These are phyloP conservation scores for Heterohyrax brucei DNA, from an alignment of 2,797 vertebrate genomes.

Conservation along the genomic window DNA sequence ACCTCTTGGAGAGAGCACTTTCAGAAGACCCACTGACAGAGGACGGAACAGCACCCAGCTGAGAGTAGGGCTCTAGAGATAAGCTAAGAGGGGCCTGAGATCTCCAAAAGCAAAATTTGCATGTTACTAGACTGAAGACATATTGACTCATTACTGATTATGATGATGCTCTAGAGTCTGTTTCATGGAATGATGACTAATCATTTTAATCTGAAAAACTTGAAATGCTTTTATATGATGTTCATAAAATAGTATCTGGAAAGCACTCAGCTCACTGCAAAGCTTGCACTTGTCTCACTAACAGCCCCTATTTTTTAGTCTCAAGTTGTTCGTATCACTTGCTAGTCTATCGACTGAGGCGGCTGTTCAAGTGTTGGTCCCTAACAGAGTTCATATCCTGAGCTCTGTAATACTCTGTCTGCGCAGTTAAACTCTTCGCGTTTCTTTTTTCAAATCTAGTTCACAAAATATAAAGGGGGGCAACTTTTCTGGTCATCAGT, in stretches of 20 bases:
- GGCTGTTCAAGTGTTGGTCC: background rate
- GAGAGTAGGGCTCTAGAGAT: background rate
- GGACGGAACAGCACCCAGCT: background rate
- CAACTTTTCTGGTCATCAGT: background rate
- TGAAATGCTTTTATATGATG: background rate
- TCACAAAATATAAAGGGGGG: background rate
- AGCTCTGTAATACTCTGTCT: background rate
- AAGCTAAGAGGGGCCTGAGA: background rate
- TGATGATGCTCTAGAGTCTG: slow-evolving; percentile 2
- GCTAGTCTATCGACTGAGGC: background rate
- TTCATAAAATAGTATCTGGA: slow-evolving; percentile 10
- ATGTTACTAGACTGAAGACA: background rate
- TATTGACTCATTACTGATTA: background rate
- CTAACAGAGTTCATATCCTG: background rate
- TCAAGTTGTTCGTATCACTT: background rate
- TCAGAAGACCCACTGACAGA: slow-evolving; percentile 31
- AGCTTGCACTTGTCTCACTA: background rate
- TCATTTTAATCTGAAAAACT: slow-evolving; percentile 35
- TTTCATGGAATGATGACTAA: slow-evolving; percentile 35
- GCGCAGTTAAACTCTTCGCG: slow-evolving; percentile 13
- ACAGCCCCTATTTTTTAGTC: background rate
- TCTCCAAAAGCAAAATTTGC: slow-evolving; percentile 43
- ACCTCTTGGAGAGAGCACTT: slow-evolving; percentile 5
- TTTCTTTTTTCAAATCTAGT: no score
- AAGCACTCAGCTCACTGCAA: background rate